Conservation (phyloP, 2,888 invertebrate species). For the Timema podura region DNA sequence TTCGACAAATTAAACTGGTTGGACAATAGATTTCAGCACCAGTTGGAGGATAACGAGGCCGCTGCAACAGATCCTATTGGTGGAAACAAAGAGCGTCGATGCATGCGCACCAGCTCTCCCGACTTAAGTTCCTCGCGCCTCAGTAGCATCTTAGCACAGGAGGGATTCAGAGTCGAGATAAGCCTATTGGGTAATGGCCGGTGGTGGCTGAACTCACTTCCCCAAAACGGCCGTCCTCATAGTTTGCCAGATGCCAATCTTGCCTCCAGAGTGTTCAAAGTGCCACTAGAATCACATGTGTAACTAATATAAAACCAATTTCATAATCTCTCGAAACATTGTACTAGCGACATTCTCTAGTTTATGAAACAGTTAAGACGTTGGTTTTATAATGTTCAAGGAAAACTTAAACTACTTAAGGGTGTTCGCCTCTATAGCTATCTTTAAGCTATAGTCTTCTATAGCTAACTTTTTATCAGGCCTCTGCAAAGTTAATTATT, state of each 20-base stretch:
- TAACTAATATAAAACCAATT: slow-evolving; percentile 37
- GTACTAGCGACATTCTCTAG: too few relatives aligned
- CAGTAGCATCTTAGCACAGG: slow-evolving; percentile 36
- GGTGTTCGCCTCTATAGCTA: background rate
- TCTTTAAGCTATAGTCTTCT: too few relatives aligned
- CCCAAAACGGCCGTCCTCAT: slow-evolving; percentile 26
- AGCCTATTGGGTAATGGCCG: slow-evolving; percentile 44
- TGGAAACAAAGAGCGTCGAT: slow-evolving; percentile 48
- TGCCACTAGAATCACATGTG: slow-evolving; percentile 57
- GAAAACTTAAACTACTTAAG: background rate
- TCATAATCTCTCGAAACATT: background rate
- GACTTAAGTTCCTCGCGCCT: slow-evolving; percentile 48
- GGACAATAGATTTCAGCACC: slow-evolving; percentile 52
- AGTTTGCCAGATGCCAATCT: slow-evolving; percentile 37
- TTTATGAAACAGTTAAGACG: too few relatives aligned
- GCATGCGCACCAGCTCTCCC: slow-evolving; percentile 58
- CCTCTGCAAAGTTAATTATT: too few relatives aligned
- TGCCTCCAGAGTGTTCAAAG: slow-evolving; percentile 49
- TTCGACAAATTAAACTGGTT: slow-evolving; percentile 61
- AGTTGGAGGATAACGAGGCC: slow-evolving; percentile 35
- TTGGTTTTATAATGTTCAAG: too few relatives aligned
- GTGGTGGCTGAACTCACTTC: slow-evolving; percentile 21
- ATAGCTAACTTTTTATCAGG: too few relatives aligned
- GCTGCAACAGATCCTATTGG: slow-evolving; percentile 23
- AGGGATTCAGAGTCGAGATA: slow-evolving; percentile 50